These are phyloP conservation scores for Lacerta viridis DNA, from an alignment of 2,797 vertebrate genomes.

Conservation along the genomic window DNA sequence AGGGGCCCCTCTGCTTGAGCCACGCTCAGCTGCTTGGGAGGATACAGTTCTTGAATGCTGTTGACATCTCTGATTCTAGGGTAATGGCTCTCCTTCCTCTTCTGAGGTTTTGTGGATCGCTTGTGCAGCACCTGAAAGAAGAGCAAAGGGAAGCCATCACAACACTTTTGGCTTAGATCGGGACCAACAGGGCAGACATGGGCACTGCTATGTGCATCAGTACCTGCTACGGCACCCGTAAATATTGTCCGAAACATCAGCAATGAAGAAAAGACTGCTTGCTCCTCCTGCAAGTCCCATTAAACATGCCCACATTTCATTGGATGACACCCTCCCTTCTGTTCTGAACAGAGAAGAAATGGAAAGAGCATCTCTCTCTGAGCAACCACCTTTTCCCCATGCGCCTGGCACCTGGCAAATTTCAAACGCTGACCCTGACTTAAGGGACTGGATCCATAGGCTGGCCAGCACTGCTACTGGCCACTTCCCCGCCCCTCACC, in stretches of 20 bases:
- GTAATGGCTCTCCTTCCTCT: constrained; percentile 70
- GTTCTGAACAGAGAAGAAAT: too few relatives aligned
- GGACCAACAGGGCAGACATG: not conserved
- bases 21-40: constrained; percentile 26
- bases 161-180: not conserved
- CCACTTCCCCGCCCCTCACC: too few relatives aligned
- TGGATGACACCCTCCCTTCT: too few relatives aligned
- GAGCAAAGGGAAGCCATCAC: not conserved
- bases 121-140: constrained; percentile 82
- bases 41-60: constrained; percentile 88
- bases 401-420: too few relatives aligned
- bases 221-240: not conserved
- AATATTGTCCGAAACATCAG: too few relatives aligned
- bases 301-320: too few relatives aligned
- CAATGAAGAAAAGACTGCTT: not conserved
- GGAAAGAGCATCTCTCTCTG: too few relatives aligned
- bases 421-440: too few relatives aligned
- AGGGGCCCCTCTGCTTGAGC: not conserved
- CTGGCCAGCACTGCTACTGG: too few relatives aligned
- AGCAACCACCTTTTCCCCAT: too few relatives aligned
- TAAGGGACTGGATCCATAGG: too few relatives aligned
- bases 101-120: constrained; percentile 65
- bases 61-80: constrained; percentile 79
- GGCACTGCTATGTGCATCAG: not conserved
- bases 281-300: not conserved